These are phyloP conservation scores for Pyrgilauda ruficollis DNA, from an alignment of 2,113 vertebrate species.

Conservation along the genomic window DNA sequence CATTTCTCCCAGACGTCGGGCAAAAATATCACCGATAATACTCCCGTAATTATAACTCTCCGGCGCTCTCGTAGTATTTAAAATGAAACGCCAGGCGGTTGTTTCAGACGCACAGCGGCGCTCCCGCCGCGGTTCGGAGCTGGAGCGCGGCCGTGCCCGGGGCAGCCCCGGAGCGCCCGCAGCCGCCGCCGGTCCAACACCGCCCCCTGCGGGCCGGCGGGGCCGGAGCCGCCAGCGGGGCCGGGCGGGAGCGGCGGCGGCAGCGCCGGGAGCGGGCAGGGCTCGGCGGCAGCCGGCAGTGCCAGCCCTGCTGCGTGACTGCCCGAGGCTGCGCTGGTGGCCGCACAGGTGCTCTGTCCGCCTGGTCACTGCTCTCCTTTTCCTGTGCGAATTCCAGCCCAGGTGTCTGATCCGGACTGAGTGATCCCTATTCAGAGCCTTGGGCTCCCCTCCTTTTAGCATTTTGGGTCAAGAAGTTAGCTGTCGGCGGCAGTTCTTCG, in stretches of 20 bases:
- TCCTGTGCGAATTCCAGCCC: no score
- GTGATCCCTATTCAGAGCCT: accelerated
- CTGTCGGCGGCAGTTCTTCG: neutral
- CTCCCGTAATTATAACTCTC: accelerated
- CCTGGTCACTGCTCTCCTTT: accelerated
- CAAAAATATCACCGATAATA: no score
- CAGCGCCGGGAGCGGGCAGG: accelerated
- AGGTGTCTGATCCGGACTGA: accelerated
- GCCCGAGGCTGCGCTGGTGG: accelerated
- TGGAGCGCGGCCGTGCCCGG: neutral
- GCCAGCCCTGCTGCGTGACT: neutral
- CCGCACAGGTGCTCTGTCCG: neutral
- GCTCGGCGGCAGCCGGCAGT: neutral
- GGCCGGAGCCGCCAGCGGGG: no score
- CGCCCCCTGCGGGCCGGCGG: constrained; percentile 8
- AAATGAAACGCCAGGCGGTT: accelerated
- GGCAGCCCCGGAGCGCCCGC: neutral
- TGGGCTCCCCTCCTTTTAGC: accelerated
- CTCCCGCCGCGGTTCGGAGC: accelerated
- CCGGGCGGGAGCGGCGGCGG: neutral
- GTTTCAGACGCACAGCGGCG: accelerated
- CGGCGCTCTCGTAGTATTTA: accelerated
- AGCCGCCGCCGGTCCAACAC: neutral
- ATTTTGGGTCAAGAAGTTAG: neutral
- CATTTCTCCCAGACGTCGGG: no score